A percentile compares a stretch with the other conserved stretches of the same genome.
These are phyloP conservation scores for Poecilia picta DNA, from an alignment of 2,797 vertebrate species.

Conservation along the genomic window DNA sequence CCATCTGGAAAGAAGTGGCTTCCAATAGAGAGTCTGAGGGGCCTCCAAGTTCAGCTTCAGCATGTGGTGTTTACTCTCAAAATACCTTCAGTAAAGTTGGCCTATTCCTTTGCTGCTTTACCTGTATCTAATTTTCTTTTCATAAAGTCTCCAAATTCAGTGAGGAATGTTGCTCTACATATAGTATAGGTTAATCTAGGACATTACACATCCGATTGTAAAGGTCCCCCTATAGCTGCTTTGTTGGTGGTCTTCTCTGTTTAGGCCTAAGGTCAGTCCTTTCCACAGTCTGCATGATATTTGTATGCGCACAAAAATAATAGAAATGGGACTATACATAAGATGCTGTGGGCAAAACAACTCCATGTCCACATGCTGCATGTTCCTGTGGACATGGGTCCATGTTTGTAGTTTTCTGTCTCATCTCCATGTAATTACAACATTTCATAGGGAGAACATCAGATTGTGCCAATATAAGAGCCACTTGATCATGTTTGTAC, in stretches of 20 bases:
- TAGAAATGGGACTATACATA: not conserved
- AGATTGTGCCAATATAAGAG: slow-evolving; percentile 1
- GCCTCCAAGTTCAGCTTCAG: slow-evolving; percentile 3
- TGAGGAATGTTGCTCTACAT: not conserved
- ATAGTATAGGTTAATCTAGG: not conserved
- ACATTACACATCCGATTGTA: not conserved
- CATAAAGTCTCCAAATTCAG: not conserved
- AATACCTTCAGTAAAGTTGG: not conserved
- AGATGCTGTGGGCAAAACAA: not conserved
- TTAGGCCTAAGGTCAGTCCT: not conserved
- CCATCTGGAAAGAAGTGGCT: not conserved
- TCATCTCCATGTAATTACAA: slow-evolving; percentile 12
- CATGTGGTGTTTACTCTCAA: slow-evolving; percentile 5
- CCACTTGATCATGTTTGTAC: slow-evolving; percentile 36
- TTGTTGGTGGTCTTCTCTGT: not conserved
- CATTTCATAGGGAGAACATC: slow-evolving; percentile 15
- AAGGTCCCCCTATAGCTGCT: not conserved
- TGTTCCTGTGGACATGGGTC: not conserved
- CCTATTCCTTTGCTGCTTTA: not conserved
- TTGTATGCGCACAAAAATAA: not conserved
- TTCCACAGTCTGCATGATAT: not conserved
- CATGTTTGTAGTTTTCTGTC: slow-evolving; percentile 2
- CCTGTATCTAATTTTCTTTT: not conserved
- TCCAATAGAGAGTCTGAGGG: not conserved
- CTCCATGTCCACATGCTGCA: not conserved